A percentile compares a stretch with the other conserved stretches of the same genome.
These are phyloP conservation scores for Alligator mississippiensis DNA, from an alignment of 2,113 vertebrate species.

Conservation along the genomic window DNA sequence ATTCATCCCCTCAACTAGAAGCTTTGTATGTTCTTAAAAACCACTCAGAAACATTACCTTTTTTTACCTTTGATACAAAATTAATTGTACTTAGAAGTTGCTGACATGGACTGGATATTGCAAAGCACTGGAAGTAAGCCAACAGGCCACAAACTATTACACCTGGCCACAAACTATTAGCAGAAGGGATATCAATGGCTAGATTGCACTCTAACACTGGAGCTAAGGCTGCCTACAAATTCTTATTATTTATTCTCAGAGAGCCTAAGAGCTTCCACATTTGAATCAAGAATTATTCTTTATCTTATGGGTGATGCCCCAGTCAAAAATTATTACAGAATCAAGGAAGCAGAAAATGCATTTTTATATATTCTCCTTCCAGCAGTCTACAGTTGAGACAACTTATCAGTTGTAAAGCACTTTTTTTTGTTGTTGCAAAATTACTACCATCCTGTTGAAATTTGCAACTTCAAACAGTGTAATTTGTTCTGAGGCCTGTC, in stretches of 20 bases:
- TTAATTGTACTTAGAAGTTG: background rate
- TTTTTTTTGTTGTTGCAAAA: background rate
- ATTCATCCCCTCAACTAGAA: background rate
- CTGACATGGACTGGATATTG: background rate
- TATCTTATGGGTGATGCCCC: background rate
- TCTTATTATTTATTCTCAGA: background rate
- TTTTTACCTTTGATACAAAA: background rate
- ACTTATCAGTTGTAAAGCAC: background rate
- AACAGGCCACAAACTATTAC: background rate
- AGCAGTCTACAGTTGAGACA: background rate
- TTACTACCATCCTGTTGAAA: background rate
- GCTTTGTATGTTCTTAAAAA: too few relatives aligned
- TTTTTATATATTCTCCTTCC: background rate
- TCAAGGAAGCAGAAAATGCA: background rate
- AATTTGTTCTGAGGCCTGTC: background rate
- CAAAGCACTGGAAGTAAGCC: background rate
- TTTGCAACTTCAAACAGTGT: fast-evolving
- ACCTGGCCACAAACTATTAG: background rate
- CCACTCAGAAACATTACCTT: too few relatives aligned
- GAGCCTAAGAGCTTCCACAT: background rate
- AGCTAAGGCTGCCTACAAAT: background rate
- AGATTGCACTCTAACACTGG: background rate
- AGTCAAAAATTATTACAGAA: background rate
- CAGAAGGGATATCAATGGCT: background rate
- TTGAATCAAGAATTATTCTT: background rate